These are phyloP conservation scores for Gallinago jamesoni DNA, from an alignment of 2,113 vertebrate genomes.

Conservation along the genomic window DNA sequence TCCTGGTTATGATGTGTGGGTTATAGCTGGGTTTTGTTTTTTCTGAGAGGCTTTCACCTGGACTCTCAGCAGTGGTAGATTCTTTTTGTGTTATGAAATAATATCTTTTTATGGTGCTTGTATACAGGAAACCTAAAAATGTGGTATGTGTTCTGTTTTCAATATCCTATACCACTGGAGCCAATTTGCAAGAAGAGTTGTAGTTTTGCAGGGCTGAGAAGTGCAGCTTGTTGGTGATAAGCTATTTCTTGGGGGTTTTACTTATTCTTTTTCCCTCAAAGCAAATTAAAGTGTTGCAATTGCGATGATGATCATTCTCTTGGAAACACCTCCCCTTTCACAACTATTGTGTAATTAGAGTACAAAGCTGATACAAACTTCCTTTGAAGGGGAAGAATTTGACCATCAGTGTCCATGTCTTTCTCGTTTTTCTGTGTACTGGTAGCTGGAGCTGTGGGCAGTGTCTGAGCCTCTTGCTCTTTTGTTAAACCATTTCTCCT, in stretches of 20 bases:
- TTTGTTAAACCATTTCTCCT: background rate
- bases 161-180: background rate
- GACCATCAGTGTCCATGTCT: background rate
- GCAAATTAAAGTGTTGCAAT: background rate
- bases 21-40: background rate
- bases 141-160: background rate
- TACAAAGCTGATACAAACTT: background rate
- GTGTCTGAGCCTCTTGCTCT: background rate
- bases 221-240: background rate
- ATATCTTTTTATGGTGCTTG: background rate
- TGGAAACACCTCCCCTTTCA: background rate
- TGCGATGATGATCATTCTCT: background rate
- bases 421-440: background rate
- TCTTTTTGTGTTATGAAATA: background rate
- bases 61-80: background rate
- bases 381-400: background rate
- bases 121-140: background rate
- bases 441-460: background rate
- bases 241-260: background rate
- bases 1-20: background rate
- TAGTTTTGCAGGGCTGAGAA: background rate
- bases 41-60: background rate
- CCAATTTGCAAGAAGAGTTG: background rate
- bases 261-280: background rate
- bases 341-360: background rate